Evolutionary conservation across 2,888 invertebrate genomes (phyloP), one percentile per base, ranked within the genome.

Genomic region (Chirona hameri): DNA sequence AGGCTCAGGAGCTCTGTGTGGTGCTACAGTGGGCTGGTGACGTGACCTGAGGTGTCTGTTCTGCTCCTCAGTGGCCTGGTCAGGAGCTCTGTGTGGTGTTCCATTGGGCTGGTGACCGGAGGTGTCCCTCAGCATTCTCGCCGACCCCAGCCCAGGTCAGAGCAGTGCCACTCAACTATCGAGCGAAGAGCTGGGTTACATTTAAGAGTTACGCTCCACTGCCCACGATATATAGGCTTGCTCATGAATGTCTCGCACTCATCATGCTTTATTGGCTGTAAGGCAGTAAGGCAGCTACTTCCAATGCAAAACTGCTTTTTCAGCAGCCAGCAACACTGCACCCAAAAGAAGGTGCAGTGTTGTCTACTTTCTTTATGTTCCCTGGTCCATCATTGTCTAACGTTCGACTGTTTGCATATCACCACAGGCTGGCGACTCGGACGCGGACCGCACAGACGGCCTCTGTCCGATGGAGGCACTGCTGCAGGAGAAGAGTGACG

Each of bases 21-120:
- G n/a, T n/a, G n/a, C n/a, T n/a, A n/a, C n/a, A n/a, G n/a, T n/a
- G n/a, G n/a, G n/a, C n/a, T n/a, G n/a, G n/a, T n/a, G n/a, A n/a
- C n/a, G n/a, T n/a, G n/a, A n/a, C n/a, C n/a, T n/a, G n/a, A n/a
- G n/a, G n/a, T n/a, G n/a, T n/a, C n/a, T n/a, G n/a, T n/a, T n/a
- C n/a, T n/a, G n/a, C n/a, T n/a, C 10, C 60, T n/a, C 69, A 69
- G 69, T 69, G 29, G 29, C 69, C 69, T 12, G 69, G 69, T 4
- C 69, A n/a, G 29, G 69, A 69, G 69, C 69, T 69, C 14, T 69
- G 69, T n/a, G 69, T 29, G 14, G 69, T 69, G 29, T 69, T 69
- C 69, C 69, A 69, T 27, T 69, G 69, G 69, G 27, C 29, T 7
- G 69, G 29, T n/a, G 14, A 12, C 27, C n/a, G 69, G 69, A 12